A percentile compares a stretch with the other conserved stretches of the same genome.
Evolutionary conservation across 2,113 vertebrate genomes (phyloP).

Genomic region (Rhegmatorhina hoffmannsi): DNA sequence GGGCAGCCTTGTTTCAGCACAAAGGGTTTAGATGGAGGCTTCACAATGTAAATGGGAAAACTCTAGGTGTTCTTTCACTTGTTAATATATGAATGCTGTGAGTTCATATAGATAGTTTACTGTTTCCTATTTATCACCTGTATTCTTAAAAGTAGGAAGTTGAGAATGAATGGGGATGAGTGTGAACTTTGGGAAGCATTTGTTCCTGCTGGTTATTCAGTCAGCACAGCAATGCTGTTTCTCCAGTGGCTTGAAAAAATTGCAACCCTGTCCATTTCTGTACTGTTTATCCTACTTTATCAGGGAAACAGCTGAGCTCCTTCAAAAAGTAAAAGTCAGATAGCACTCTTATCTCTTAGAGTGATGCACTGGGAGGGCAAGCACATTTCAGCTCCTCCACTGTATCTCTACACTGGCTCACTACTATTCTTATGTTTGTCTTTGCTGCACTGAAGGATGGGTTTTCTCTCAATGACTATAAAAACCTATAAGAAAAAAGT

Average conservation of each 20-base stretch:
- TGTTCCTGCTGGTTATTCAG: slow-evolving; percentile 37
- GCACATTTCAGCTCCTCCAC: background rate
- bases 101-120: slow-evolving; percentile 40
- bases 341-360: slow-evolving; percentile 20
- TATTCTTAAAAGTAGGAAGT: background rate
- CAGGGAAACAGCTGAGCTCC: slow-evolving; percentile 46
- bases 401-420: background rate
- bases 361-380: background rate
- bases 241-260: slow-evolving; percentile 31
- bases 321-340: slow-evolving; percentile 53
- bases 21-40: fast-evolving
- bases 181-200: slow-evolving; percentile 42
- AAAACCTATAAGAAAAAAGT: background rate
- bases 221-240: slow-evolving; percentile 3
- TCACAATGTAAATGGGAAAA: background rate
- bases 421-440: slow-evolving; percentile 25
- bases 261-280: slow-evolving; percentile 28
- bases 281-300: slow-evolving; percentile 48
- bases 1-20: background rate
- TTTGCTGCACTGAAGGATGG: background rate
- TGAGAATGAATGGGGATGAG: slow-evolving; percentile 48
- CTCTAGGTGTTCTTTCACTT: slow-evolving; percentile 13
- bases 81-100: slow-evolving; percentile 13
- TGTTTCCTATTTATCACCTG: slow-evolving; percentile 13
- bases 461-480: background rate